Evolutionary conservation across 2,113 vertebrate species (phyloP), one percentile per base, ranked within the genome.

Genomic region (Gorilla gorilla): DNA sequence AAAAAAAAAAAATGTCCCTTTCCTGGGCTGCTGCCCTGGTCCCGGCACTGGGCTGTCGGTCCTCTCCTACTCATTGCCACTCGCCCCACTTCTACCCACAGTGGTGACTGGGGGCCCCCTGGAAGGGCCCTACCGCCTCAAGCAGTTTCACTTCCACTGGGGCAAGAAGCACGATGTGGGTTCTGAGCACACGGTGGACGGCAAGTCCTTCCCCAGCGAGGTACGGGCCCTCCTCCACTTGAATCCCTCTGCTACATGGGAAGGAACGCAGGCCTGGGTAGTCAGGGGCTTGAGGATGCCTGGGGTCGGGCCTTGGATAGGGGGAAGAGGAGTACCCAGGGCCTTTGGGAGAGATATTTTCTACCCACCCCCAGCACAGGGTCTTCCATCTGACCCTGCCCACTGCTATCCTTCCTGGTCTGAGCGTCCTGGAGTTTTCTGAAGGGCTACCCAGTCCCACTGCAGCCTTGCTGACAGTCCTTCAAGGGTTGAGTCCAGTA

Each of bases 121-220:
- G 95, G 98, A 99, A 75, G 99, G 98, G 92, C 99, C 99, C 8
- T 99, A 99, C 96, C 98, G 99, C 75, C 99, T 99, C 90, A 99
- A 99, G 98, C 99, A 99, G 98, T 99, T 99, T 96, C 99, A 99
- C 95, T 99, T 99, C 97, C 99, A 99, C 98, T 99, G 99, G 99
- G 99, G 99, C 2, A 99, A 98, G 94, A 99, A 99, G 78, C 99
- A 98, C 52, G 98, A 98, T 38, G 97, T 98, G 57, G 99, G 99
- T 72, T 99, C 99, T 0, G 99, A 99, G 97, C 99, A 99, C 95
- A 99, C 99, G 0, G 98, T 99, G 93, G 98, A 98, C 12, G 99
- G 99, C 96, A 99, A 98, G 68, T 98, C 99, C 43, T 99, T 99
- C 86, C 99, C 99, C 35, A 99, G 99, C 17, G 99, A 99, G 99